These are phyloP conservation scores for Ammodytes dubius DNA, from an alignment of 2,113 vertebrate genomes.

Conservation along the genomic window DNA sequence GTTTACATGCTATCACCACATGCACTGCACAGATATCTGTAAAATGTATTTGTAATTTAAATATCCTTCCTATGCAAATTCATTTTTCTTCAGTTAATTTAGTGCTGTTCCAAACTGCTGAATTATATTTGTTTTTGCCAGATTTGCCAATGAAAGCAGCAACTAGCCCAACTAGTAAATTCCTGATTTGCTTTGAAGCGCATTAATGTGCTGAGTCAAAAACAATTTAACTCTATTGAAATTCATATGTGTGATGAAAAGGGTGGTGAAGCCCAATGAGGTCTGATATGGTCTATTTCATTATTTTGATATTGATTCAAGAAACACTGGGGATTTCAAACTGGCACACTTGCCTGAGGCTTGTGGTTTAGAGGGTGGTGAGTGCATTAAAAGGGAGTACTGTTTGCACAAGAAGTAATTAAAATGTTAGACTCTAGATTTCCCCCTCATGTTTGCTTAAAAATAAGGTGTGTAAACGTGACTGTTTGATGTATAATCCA, in stretches of 20 bases:
- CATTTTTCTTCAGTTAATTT: too few relatives aligned
- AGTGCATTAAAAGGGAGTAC: not conserved
- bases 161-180: not conserved
- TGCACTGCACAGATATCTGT: not conserved
- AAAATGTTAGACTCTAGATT: conserved; percentile 13
- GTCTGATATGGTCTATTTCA: conserved; percentile 32
- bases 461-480: not conserved
- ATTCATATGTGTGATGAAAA: conserved; percentile 22
- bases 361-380: conserved; percentile 27
- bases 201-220: conserved; percentile 31
- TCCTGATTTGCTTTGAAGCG: not conserved
- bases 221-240: conserved; percentile 19
- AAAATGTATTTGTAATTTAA: conserved; percentile 9
- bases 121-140: not conserved
- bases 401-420: conserved; percentile 27
- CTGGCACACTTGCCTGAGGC: conserved; percentile 17
- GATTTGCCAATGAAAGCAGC: not conserved
- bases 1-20: conserved; percentile 1
- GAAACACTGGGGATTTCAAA: conserved; percentile 26
- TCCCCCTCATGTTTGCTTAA: not conserved
- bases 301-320: conserved; percentile 63
- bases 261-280: conserved; percentile 11
- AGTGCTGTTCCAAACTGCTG: not conserved
- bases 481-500: not conserved
- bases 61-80: too few relatives aligned